phyloP scores from a whole-genome alignment of 2,797 vertebrate species.

The Acridotheres tristis region DNA sequence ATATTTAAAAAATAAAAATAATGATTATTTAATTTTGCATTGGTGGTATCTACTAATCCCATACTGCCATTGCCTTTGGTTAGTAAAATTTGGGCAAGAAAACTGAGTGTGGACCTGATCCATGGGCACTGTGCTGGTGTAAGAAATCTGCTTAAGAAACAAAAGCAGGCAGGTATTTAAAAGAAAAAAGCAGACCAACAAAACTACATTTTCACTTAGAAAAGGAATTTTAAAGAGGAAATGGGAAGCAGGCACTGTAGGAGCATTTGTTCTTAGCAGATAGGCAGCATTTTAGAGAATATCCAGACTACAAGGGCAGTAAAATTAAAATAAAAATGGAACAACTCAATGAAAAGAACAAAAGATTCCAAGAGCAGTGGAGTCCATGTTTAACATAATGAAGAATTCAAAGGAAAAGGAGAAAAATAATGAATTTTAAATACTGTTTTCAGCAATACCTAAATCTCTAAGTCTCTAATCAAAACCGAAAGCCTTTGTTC shows the following conservation, averaged over 20 bases:
- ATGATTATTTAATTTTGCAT: background rate
- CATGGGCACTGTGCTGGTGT: background rate
- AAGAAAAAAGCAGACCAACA: background rate
- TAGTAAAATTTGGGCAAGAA: background rate
- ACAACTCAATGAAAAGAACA: slow-evolving; percentile 28
- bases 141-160: background rate
- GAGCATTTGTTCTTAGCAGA: background rate
- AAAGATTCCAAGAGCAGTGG: slow-evolving; percentile 10
- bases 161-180: background rate
- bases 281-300: background rate
- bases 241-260: background rate
- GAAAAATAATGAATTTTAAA: slow-evolving; percentile 13
- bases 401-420: slow-evolving; percentile 16
- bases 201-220: background rate
- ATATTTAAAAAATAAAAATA: background rate
- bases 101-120: background rate
- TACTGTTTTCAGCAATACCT: background rate
- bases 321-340: slow-evolving; percentile 54
- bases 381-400: background rate
- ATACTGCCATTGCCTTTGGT: background rate
- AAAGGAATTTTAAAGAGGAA: background rate
- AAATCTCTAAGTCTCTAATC: background rate
- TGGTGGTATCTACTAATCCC: background rate
- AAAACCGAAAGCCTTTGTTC: background rate
- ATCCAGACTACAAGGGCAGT: background rate